Conservation (phyloP, 2,888 invertebrate genomes). For the Philereme vetulata region DNA sequence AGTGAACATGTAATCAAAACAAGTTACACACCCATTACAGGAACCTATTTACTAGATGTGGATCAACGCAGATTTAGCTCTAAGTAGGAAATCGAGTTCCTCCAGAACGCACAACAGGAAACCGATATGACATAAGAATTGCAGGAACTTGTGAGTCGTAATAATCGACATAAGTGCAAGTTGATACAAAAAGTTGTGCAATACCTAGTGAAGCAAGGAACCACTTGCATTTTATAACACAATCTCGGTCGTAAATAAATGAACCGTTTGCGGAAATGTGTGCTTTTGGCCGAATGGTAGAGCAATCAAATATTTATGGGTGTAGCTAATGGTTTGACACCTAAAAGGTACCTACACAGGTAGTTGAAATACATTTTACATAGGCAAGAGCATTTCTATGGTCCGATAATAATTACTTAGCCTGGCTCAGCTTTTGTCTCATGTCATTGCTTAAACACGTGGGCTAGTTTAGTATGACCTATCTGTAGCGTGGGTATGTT, state of each 20-base stretch:
- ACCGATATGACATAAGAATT: slow-evolving; percentile 43
- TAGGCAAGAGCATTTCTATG: no score
- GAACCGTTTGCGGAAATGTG: slow-evolving; percentile 58
- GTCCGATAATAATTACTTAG: no score
- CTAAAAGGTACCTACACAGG: not conserved
- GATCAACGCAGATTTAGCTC: slow-evolving; percentile 21
- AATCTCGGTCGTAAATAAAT: slow-evolving; percentile 51
- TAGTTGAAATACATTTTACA: not conserved
- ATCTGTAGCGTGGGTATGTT: no score
- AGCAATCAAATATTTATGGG: slow-evolving; percentile 38
- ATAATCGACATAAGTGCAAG: slow-evolving; percentile 38
- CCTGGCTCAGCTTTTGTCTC: no score
- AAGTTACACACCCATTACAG: slow-evolving; percentile 23
- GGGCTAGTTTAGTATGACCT: no score
- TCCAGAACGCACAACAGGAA: slow-evolving; percentile 36
- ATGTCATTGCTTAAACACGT: no score
- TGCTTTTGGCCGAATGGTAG: slow-evolving; percentile 40
- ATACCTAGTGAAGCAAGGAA: slow-evolving; percentile 35
- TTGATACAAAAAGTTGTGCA: slow-evolving; percentile 47
- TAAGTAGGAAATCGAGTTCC: slow-evolving; percentile 37
- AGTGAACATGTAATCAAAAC: slow-evolving; percentile 1
- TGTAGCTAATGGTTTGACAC: not conserved
- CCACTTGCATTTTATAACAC: slow-evolving; percentile 40
- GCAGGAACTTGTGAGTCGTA: slow-evolving; percentile 41
- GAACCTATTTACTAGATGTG: slow-evolving; percentile 27